phyloP scores from a whole-genome alignment of 2,113 vertebrate species.

The Nerophis lumbriciformis region DNA sequence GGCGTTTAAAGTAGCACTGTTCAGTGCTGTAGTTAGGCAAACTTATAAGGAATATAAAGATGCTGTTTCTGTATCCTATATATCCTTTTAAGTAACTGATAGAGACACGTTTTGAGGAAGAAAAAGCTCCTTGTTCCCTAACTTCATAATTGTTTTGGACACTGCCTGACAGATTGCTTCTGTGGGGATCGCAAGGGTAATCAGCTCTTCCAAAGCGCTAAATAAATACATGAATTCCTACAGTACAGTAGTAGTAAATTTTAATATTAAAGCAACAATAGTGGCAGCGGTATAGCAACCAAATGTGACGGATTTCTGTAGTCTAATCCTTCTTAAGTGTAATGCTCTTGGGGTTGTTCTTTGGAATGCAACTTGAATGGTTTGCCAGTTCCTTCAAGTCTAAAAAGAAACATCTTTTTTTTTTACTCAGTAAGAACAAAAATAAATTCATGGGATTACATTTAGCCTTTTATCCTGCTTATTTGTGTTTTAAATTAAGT shows the following conservation, averaged over 20 bases:
- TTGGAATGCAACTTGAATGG: slow-evolving; percentile 38
- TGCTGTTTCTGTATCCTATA: neutral
- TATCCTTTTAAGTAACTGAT: neutral
- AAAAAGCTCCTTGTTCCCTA: neutral
- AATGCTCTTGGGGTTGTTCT: slow-evolving; percentile 39
- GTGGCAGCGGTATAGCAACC: slow-evolving; percentile 19
- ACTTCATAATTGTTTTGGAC: neutral
- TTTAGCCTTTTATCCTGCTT: neutral
- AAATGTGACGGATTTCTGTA: slow-evolving; percentile 31
- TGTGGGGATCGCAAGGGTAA: too few relatives aligned
- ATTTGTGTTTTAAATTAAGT: slow-evolving; percentile 11
- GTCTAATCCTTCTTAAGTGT: slow-evolving; percentile 57
- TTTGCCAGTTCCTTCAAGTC: slow-evolving; percentile 32
- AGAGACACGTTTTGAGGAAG: neutral
- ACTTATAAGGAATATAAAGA: neutral
- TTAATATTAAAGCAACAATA: too few relatives aligned
- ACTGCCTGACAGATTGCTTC: too few relatives aligned
- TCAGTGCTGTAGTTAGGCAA: neutral
- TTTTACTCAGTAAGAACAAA: slow-evolving; percentile 47
- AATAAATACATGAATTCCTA: neutral
- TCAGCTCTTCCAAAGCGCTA: neutral
- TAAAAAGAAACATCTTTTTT: slow-evolving; percentile 25
- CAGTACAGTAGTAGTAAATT: neutral
- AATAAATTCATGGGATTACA: slow-evolving; percentile 14
- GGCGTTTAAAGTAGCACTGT: neutral